Evolutionary conservation across 2,888 invertebrate species (phyloP), one percentile per base, ranked within the genome.

Genomic region (Caenorhabditis japonica): DNA sequence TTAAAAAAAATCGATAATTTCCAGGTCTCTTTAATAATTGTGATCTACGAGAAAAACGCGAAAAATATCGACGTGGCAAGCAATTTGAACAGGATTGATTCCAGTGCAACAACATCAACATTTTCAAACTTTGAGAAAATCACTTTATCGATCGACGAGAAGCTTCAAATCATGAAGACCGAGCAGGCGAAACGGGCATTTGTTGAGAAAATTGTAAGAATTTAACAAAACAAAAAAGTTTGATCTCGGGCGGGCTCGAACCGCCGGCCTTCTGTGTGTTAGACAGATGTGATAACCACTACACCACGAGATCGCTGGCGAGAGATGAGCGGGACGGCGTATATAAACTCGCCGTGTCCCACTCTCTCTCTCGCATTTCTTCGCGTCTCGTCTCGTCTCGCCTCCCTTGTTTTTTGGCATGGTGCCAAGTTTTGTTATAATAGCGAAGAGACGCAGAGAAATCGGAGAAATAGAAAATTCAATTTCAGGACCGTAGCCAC

Each of bases 41-140:
- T 64, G 23, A 64, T 66, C 10, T 47, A 66, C n/a, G 66, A 66
- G 36, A 58, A 58, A n/a, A 66, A 56, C 36, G 56, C 33, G 5
- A 58, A 58, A 5, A 58, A 51, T 38, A 66, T 66, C 17, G 66
- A 66, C 21, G 58, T 66, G 46, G 62, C 62, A 13, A 47, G 47
- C 8, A 64, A 64, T 34, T 39, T 53, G 12, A 46, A 64, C 30
- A 19, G 62, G 23, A 64, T 55, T 15, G 3, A 43, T 21, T 15
- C 13, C 15, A 30, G 19, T 23, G 53, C 53, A 23, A 47, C 47
- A 21, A 47, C 62, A 0, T 47, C 55, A 41, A 64, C 62, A 4
- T 21, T 64, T 7, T 12, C 25, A n/a, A 66, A 39, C 8, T 66
- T 66, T 23, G 66, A 66, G 15, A 27, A 34, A 41, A 58, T 58